Evolutionary conservation across 2,888 invertebrate genomes (phyloP), one percentile per base, ranked within the genome.

Genomic region (Zhuqinia jingwanae): DNA sequence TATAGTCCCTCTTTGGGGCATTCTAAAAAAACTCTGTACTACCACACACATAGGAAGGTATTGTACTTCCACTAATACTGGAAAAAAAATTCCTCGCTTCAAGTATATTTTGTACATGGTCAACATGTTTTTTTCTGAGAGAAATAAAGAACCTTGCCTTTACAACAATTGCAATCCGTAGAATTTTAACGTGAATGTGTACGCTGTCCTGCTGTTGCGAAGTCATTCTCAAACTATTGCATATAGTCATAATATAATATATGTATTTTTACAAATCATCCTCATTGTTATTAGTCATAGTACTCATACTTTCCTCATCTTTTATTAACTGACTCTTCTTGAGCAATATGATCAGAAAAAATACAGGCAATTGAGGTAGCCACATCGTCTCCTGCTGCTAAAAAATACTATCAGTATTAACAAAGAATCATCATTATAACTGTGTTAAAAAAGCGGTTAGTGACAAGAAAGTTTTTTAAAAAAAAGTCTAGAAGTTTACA

Each of bases 271-370:
- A 70, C 47, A 47, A 70, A 70, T 47, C 45, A 70, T 45, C 68
- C 68, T 47, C 68, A 70, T 70, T 36, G 36, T 36, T 47, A 70
- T 70, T 70, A 70, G 68, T 70, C 68, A 70, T 70, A 47, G 10
- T 3, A n/a, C 27, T 3, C 1, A 65, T 47, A 36, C 36, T 70
- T 70, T 70, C 68, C 68, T 70, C 68, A 47, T 70, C 42, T n/a
- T n/a, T n/a, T n/a, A n/a, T n/a, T n/a, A n/a, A n/a, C n/a, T n/a
- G n/a, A n/a, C n/a, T n/a, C n/a, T 17, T 65, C 47, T 70, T 70
- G 8, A 17, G 68, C 45, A 70, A 70, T 70, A 50, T 15, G 13
- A 2, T 5, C 11, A 20, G 47, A 47, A 70, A 47, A 70, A 45
- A 45, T 13, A 70, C 22, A 11, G 20, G 22, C 17, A 47, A 22